Conservation (phyloP, 92 coral and sea anemone species). For the Montipora capitata region DNA sequence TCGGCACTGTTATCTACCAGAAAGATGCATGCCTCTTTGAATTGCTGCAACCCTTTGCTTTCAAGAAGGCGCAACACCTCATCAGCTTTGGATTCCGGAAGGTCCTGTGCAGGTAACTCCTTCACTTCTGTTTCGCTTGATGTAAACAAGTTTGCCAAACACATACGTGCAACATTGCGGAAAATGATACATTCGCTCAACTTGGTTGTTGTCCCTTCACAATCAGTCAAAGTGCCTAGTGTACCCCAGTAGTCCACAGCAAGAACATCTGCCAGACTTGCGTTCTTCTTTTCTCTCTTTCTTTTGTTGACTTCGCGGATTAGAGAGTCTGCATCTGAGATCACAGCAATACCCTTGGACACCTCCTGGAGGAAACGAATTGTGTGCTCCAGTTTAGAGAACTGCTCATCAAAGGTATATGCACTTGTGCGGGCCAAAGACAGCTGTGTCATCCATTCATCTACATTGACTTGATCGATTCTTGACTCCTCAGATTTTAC, state of each 20-base stretch:
- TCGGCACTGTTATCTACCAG: constrained; percentile 30
- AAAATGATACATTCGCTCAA: constrained; percentile 57
- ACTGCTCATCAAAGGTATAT: neutral
- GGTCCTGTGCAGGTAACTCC: neutral
- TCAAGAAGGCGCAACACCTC: constrained; percentile 40
- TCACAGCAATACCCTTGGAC: neutral
- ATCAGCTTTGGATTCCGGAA: constrained; percentile 20
- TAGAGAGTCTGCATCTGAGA: constrained; percentile 23
- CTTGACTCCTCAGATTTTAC: neutral
- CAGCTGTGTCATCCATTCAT: constrained; percentile 24
- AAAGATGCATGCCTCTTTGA: constrained; percentile 13
- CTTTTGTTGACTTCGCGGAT: constrained; percentile 41
- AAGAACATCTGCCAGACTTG: constrained; percentile 47
- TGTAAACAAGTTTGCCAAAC: constrained; percentile 28
- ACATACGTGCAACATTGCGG: constrained; percentile 60
- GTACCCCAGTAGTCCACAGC: constrained; percentile 80
- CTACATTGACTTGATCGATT: neutral
- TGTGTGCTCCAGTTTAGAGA: constrained; percentile 48
- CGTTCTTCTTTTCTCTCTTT: constrained; percentile 5
- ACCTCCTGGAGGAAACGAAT: constrained; percentile 44
- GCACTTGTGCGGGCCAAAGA: neutral
- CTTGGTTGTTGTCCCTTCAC: constrained; percentile 46
- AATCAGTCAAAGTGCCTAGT: constrained; percentile 40
- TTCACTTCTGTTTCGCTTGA: neutral
- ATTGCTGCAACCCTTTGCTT: constrained; percentile 30